A percentile compares a stretch with the other conserved stretches of the same genome.
These are phyloP conservation scores for Pelvicachromis taeniatus DNA, from an alignment of 2,113 vertebrate genomes.

Conservation along the genomic window DNA sequence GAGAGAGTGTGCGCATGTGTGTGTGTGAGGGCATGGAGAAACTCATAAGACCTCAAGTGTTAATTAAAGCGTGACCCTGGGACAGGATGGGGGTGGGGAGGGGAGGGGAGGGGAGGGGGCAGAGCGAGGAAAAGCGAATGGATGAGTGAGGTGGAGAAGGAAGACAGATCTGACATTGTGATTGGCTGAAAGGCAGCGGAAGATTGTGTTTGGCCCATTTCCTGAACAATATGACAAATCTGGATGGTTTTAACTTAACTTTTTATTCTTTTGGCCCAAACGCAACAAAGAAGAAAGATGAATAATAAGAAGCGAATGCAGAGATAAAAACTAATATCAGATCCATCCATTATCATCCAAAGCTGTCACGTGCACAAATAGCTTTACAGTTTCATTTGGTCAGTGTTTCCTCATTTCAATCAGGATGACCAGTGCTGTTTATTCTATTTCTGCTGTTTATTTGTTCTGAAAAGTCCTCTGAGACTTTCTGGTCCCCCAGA, in stretches of 20 bases:
- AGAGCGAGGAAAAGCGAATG: not conserved
- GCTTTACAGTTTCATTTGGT: not conserved
- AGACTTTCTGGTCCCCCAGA: constrained; percentile 15
- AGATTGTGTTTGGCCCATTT: constrained; percentile 27
- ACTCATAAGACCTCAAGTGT: constrained; percentile 70
- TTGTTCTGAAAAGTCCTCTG: constrained; percentile 6
- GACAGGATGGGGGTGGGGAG: constrained; percentile 14
- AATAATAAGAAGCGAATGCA: not conserved
- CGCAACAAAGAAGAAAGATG: not conserved
- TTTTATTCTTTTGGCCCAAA: not conserved
- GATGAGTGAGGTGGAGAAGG: constrained; percentile 3
- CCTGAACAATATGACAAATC: constrained; percentile 23
- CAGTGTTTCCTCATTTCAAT: not conserved
- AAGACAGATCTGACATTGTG: constrained; percentile 26
- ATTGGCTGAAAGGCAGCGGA: constrained; percentile 37
- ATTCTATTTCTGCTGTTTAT: too few relatives aligned
- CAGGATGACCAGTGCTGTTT: not conserved
- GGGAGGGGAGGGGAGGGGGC: not conserved
- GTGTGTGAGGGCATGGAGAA: constrained; percentile 18
- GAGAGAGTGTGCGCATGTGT: not conserved
- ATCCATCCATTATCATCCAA: not conserved
- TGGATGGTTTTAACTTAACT: not conserved
- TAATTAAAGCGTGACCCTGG: constrained; percentile 71
- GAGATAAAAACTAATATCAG: not conserved
- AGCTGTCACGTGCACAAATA: not conserved